Percentiles rank a stretch among this genome's conserved stretches.
Conservation (phyloP, 2,888 invertebrate species). For the Creontiades dilutus region DNA sequence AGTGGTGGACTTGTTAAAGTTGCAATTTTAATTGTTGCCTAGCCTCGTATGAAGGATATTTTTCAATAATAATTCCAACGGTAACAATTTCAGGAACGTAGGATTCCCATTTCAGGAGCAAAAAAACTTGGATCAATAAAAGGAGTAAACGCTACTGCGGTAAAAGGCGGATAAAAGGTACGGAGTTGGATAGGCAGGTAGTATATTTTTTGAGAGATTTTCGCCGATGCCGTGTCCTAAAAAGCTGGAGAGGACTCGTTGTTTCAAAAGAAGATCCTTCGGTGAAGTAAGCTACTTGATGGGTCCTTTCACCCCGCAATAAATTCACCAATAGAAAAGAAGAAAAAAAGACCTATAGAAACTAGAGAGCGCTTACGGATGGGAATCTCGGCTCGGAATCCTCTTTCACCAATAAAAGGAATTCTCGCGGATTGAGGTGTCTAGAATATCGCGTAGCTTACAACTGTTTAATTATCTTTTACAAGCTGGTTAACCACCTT, state of each 20-base stretch:
- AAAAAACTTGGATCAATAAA: conserved; percentile 1
- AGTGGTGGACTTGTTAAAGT: too few species aligned
- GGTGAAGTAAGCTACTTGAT: conserved; percentile 46
- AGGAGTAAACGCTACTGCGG: conserved; percentile 8
- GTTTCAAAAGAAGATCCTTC: conserved; percentile 35
- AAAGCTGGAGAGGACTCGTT: conserved; percentile 1
- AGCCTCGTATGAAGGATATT: too few species aligned
- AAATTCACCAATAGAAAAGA: conserved; percentile 42
- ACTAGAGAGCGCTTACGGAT: conserved; percentile 2
- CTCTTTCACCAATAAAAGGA: conserved; percentile 5
- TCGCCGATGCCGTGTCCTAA: conserved; percentile 27
- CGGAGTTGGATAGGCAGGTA: conserved; percentile 9
- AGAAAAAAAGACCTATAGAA: not conserved
- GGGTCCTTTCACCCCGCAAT: conserved; percentile 42
- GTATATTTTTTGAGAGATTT: conserved; percentile 4
- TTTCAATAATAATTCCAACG: too few species aligned
- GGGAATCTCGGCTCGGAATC: conserved; percentile 13
- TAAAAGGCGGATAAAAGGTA: not conserved
- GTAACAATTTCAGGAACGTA: too few species aligned
- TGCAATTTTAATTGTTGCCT: too few species aligned
- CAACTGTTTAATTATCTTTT: too few species aligned
- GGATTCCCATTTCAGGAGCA: not conserved
- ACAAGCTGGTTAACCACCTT: too few species aligned
- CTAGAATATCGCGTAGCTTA: not conserved
- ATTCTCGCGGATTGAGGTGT: not conserved